Percentiles rank a stretch among this genome's conserved stretches.
These are phyloP conservation scores for Tetragnatha versicolor DNA, from an alignment of 1,140 invertebrate genomes.

Conservation along the genomic window DNA sequence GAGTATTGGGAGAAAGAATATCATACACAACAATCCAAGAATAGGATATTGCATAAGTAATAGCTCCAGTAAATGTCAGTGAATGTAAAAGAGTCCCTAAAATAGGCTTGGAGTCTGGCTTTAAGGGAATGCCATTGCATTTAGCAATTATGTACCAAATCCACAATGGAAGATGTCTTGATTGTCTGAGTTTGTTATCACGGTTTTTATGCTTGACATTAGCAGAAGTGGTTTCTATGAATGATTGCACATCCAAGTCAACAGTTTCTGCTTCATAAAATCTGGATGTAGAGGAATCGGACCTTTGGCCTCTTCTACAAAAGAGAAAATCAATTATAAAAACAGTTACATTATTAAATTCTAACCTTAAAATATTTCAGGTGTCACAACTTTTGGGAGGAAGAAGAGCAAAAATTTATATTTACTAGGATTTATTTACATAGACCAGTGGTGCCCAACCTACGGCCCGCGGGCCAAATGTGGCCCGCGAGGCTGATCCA, in stretches of 20 bases:
- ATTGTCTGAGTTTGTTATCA: slow-evolving; percentile 31
- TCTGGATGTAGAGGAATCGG: slow-evolving; percentile 28
- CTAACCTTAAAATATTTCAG: background rate
- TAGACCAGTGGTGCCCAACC: too few species aligned
- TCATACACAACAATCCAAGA: slow-evolving; percentile 62
- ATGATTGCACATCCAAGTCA: slow-evolving; percentile 31
- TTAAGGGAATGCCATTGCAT: slow-evolving; percentile 42
- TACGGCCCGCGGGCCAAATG: too few species aligned
- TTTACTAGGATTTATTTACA: too few species aligned
- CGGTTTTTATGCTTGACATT: background rate
- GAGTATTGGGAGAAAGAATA: slow-evolving; percentile 61
- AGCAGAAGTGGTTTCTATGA: slow-evolving; percentile 17
- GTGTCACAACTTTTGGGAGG: too few species aligned
- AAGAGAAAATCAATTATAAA: background rate
- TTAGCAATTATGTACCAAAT: slow-evolving; percentile 47
- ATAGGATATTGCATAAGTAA: slow-evolving; percentile 51
- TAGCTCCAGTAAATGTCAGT: slow-evolving; percentile 59
- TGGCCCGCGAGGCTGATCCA: too few species aligned
- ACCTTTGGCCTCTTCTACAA: background rate
- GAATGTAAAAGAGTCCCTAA: slow-evolving; percentile 61
- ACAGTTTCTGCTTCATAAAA: slow-evolving; percentile 29
- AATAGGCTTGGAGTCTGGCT: slow-evolving; percentile 55
- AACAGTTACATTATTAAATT: background rate
- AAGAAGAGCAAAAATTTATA: too few species aligned
- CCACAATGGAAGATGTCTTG: slow-evolving; percentile 41